These are phyloP conservation scores for Nephrotoma flavescens DNA, from an alignment of 2,888 invertebrate species.

Conservation along the genomic window DNA sequence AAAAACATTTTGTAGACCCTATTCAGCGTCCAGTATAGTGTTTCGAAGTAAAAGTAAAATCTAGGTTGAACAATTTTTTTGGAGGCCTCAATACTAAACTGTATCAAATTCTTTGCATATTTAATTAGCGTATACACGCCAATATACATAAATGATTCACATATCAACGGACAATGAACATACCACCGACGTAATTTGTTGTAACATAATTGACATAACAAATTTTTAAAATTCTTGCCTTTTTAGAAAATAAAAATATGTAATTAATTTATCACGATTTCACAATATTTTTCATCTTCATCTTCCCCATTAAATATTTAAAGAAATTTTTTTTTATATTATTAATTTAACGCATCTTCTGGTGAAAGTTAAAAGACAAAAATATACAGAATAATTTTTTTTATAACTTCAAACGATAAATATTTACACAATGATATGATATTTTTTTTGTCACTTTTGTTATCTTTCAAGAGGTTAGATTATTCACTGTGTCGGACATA, in stretches of 20 bases:
- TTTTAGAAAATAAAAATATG: background rate
- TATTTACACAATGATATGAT: background rate
- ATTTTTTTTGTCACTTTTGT: background rate
- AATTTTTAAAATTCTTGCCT: background rate
- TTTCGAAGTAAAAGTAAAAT: background rate
- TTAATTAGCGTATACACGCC: background rate
- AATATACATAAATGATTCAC: background rate
- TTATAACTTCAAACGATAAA: background rate
- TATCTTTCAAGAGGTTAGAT: too few species aligned
- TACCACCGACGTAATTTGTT: background rate
- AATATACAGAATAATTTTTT: background rate
- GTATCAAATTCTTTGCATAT: background rate
- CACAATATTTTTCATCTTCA: background rate
- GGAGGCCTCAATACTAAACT: background rate
- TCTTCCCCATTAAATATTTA: background rate
- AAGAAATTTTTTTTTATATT: background rate
- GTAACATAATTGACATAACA: background rate
- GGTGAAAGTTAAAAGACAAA: background rate
- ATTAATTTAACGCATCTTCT: background rate
- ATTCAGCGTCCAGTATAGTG: background rate
- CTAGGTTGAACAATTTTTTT: background rate
- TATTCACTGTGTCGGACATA: too few species aligned
- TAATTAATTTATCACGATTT: background rate
- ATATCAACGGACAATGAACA: background rate
- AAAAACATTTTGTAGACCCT: background rate